A percentile compares a stretch with the other conserved stretches of the same genome.
Conservation (phyloP, 1,140 invertebrate species). For the Caenorhabditis remanei region DNA sequence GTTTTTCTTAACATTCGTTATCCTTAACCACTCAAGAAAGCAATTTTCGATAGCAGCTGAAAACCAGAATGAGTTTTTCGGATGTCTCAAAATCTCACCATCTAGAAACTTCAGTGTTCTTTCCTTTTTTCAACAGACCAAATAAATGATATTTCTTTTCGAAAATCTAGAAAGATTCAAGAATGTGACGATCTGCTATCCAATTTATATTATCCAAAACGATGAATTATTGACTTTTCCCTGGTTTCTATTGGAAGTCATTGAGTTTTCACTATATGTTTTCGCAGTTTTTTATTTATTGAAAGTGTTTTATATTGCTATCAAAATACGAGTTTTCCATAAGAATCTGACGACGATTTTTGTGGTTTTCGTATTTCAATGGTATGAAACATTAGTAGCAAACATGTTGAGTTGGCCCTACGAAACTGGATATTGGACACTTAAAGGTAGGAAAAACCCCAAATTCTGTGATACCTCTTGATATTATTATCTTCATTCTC, state of each 20-base stretch:
- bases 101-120: neutral
- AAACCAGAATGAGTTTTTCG: neutral
- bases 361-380: neutral
- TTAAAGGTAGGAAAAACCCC: neutral
- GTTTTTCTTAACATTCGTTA: no score
- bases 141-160: neutral
- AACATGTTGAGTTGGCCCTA: slow-evolving; percentile 11
- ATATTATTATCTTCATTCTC: neutral
- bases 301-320: neutral
- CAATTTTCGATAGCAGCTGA: no score
- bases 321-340: neutral
- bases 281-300: neutral
- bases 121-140: neutral
- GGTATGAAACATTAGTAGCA: neutral
- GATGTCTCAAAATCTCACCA: neutral
- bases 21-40: no score
- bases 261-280: neutral
- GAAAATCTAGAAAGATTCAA: neutral
- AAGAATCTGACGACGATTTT: neutral
- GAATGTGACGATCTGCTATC: neutral
- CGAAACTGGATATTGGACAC: slow-evolving; percentile 1
- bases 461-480: neutral
- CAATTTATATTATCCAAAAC: neutral
- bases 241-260: neutral
- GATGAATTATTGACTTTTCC: neutral